Conservation (phyloP, 2,797 vertebrate genomes). For the Ambastaia sidthimunki region DNA sequence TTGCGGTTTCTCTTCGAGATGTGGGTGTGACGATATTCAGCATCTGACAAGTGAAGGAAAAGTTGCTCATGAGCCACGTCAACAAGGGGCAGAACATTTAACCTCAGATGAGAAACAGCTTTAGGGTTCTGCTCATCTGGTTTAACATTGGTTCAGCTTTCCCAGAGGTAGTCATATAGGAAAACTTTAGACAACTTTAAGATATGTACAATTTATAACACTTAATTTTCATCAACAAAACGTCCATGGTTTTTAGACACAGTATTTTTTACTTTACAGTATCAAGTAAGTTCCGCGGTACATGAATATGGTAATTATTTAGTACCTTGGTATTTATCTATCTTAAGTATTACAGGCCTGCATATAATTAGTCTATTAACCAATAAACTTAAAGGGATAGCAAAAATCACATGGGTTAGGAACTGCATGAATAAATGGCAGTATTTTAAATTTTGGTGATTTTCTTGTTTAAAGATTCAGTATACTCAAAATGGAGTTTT, state of each 20-base stretch:
- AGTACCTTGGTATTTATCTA: too few species aligned
- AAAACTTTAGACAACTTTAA: background rate
- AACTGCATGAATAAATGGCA: too few species aligned
- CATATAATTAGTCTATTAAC: too few species aligned
- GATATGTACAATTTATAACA: background rate
- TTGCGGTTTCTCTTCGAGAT: slow-evolving; percentile 46
- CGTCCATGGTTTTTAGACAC: background rate
- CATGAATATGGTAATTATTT: background rate
- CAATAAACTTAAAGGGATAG: too few species aligned
- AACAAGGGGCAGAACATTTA: slow-evolving; percentile 8
- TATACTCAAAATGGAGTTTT: too few species aligned
- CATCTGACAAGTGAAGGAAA: slow-evolving; percentile 36
- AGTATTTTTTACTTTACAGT: too few species aligned
- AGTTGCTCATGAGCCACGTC: slow-evolving; percentile 27
- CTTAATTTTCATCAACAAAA: background rate
- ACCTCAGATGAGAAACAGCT: slow-evolving; percentile 23
- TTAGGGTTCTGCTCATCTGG: slow-evolving; percentile 15
- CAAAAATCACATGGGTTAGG: too few species aligned
- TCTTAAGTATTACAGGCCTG: too few species aligned
- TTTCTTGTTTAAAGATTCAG: too few species aligned
- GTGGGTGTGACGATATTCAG: slow-evolving; percentile 38
- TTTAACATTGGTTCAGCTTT: slow-evolving; percentile 7
- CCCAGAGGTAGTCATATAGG: background rate
- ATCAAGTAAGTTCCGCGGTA: too few species aligned
- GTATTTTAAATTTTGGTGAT: too few species aligned